A percentile compares a stretch with the other conserved stretches of the same genome.
phyloP scores from a whole-genome alignment of 1,140 invertebrate species.

The Diploscapter pachys region DNA sequence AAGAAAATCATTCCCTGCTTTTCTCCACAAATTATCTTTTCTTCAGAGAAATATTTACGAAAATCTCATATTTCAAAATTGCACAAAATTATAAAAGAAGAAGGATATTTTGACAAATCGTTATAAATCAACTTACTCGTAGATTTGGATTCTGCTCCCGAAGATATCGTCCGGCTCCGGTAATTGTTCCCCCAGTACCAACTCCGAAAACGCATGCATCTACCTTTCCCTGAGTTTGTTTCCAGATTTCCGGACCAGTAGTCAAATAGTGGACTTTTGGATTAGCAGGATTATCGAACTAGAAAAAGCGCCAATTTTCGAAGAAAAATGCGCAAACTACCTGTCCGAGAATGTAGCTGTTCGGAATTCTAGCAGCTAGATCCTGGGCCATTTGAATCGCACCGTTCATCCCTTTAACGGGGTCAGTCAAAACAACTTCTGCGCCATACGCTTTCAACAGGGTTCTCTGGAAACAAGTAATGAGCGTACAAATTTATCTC shows the following conservation, averaged over 20 bases:
- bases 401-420: constrained; percentile 41
- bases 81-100: too few species aligned
- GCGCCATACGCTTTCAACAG: constrained; percentile 46
- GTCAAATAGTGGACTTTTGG: constrained; percentile 54
- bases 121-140: constrained; percentile 22
- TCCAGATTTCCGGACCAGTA: constrained; percentile 52
- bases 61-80: too few species aligned
- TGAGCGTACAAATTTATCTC: background rate
- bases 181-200: constrained; percentile 38
- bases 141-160: constrained; percentile 42
- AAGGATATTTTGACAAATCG: too few species aligned
- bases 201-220: constrained; percentile 41
- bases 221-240: constrained; percentile 47
- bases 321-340: constrained; percentile 14
- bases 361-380: constrained; percentile 37
- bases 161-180: constrained; percentile 35
- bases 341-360: constrained; percentile 39
- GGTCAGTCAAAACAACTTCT: constrained; percentile 39
- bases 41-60: too few species aligned
- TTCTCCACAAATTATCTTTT: too few species aligned
- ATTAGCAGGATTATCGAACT: constrained; percentile 56
- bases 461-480: background rate
- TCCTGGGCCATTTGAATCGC: constrained; percentile 46
- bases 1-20: too few species aligned
- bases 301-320: background rate